These are phyloP conservation scores for Phrynocephalus forsythii DNA, from an alignment of 2,797 vertebrate genomes.

Conservation along the genomic window DNA sequence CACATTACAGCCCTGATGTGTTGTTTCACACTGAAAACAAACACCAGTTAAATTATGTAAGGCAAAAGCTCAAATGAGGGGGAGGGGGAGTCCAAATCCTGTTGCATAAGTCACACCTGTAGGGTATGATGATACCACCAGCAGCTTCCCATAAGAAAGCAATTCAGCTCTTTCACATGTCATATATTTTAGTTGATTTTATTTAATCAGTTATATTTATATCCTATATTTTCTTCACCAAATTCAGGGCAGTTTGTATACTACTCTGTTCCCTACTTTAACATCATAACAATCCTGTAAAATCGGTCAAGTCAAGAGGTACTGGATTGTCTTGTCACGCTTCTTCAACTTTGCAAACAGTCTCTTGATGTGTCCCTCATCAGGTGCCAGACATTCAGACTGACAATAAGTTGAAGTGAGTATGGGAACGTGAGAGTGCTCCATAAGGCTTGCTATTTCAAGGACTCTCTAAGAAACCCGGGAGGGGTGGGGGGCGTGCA, in stretches of 20 bases:
- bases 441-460: neutral
- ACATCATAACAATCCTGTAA: no score
- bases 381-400: neutral
- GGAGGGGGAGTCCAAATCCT: no score
- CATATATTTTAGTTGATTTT: no score
- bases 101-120: no score
- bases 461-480: neutral
- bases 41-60: no score
- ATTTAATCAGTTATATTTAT: neutral
- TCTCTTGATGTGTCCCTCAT: neutral
- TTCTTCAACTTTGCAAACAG: neutral
- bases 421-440: neutral
- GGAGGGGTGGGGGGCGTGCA: no score
- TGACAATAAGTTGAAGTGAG: neutral
- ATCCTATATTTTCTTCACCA: neutral
- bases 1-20: no score
- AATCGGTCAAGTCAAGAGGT: no score
- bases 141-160: neutral
- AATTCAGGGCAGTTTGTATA: no score
- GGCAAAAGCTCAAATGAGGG: no score
- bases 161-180: neutral
- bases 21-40: no score
- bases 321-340: neutral
- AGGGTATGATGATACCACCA: neutral
- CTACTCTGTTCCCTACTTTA: no score